Evolutionary conservation across 2,797 vertebrate genomes (phyloP), one percentile per base, ranked within the genome.

Genomic region (Fistularia tabacaria): DNA sequence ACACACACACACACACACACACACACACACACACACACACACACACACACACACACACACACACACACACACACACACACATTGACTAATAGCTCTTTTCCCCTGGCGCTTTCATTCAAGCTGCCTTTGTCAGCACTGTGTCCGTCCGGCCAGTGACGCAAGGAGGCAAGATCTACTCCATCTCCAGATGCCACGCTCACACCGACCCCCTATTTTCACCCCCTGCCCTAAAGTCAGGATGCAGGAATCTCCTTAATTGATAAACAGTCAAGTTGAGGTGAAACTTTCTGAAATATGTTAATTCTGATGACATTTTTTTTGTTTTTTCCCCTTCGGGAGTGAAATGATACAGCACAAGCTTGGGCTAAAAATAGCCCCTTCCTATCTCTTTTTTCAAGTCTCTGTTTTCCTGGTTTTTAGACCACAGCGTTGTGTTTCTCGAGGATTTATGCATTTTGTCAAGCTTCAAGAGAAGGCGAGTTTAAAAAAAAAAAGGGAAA

Each of bases 171-270:
- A 86, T 60, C 69, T 44, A 57, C 79, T 82, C 71, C 69, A 64
- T 59, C 47, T 62, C 49, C 59, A 53, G 57, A 53, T 14, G n/a
- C 56, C 3, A n/a, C 7, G 57, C 61, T 66, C 71, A 13, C 61
- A 71, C 59, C 61, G 36, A 45, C 70, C 61, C 50, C 36, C 13
- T 12, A 46, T 59, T 66, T 76, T 57, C 59, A 62, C 66, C 53
- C 69, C 83, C 73, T 87, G 81, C 75, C 76, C 79, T 62, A 25
- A 25, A 25, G 25, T 25, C 68, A 81, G 74, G 74, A 78, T 84
- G 74, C 74, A 73, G 69, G 71, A 75, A 64, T n/a, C 59, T 15
- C 47, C 3, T 46, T 25, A 48, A 84, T 85, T 81, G 77, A 80
- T 84, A 69, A 49, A 64, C 14, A 59, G 78, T 79, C 78, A 25